Evolutionary conservation across 1,140 invertebrate genomes (phyloP).

Genomic region (Diachasmimorpha longicaudata): DNA sequence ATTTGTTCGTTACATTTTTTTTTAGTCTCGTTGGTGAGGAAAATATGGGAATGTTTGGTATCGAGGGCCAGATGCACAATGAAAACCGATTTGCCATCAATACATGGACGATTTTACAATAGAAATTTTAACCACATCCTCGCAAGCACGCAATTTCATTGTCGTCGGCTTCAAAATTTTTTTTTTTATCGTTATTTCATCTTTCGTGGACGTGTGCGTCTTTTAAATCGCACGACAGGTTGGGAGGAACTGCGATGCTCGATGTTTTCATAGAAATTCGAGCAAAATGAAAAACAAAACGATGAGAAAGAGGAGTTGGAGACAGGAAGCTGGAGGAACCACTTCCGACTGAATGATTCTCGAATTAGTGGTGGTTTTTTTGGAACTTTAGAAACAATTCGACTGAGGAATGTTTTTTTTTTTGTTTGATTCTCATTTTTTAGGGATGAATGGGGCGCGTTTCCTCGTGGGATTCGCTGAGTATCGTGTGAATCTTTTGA

Average conservation of each 20-base stretch:
- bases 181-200: not conserved
- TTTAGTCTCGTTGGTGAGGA: too few species aligned
- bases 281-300: not conserved
- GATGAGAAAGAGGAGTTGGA: not conserved
- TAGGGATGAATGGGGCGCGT: not conserved
- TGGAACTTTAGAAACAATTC: not conserved
- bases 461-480: not conserved
- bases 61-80: slow-evolving; percentile 30
- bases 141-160: slow-evolving; percentile 33
- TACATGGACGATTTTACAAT: slow-evolving; percentile 21
- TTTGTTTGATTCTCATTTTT: not conserved
- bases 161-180: slow-evolving; percentile 28
- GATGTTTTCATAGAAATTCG: not conserved
- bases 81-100: slow-evolving; percentile 30
- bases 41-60: not conserved
- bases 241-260: not conserved
- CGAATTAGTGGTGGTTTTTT: not conserved
- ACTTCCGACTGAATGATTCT: slow-evolving; percentile 20
- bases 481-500: slow-evolving; percentile 2
- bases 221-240: too few species aligned
- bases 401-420: not conserved
- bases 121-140: slow-evolving; percentile 37
- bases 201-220: not conserved
- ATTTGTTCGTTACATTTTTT: too few species aligned
- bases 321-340: slow-evolving; percentile 21